Evolutionary conservation across 2,113 vertebrate genomes (phyloP).

Genomic region (Lagopus leucura): DNA sequence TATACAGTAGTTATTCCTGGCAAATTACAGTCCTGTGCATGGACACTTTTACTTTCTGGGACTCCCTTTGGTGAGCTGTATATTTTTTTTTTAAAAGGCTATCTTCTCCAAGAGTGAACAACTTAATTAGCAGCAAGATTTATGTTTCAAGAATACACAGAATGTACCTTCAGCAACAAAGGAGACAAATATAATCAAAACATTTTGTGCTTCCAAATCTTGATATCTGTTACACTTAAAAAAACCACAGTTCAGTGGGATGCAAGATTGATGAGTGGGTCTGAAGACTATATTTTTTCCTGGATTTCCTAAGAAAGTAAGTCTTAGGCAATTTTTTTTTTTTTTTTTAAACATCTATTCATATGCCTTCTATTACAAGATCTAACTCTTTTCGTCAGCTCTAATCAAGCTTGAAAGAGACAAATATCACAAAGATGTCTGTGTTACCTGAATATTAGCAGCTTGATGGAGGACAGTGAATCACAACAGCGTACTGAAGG

Average conservation of each 20-base stretch:
- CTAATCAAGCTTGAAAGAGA: not conserved
- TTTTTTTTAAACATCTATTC: not conserved
- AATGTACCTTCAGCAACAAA: not conserved
- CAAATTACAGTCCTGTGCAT: not conserved
- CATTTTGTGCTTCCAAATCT: not conserved
- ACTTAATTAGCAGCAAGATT: constrained; percentile 10
- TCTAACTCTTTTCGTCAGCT: not conserved
- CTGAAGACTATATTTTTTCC: not conserved
- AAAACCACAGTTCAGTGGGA: not conserved
- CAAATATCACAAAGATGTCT: not conserved
- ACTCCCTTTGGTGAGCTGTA: not conserved
- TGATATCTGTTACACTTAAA: not conserved
- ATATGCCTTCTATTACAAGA: not conserved
- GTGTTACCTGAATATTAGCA: too few relatives aligned
- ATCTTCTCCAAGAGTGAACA: not conserved
- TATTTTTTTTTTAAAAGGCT: not conserved
- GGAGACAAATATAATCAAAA: constrained; percentile 19
- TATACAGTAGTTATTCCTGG: not conserved
- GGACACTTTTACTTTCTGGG: not conserved
- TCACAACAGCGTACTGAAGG: too few relatives aligned
- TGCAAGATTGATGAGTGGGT: not conserved
- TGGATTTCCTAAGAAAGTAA: not conserved
- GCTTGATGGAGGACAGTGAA: too few relatives aligned
- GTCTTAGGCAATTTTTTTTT: not conserved
- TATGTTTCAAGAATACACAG: not conserved